Conservation (phyloP, 2,888 invertebrate genomes). For the Drosophila mulleri region DNA sequence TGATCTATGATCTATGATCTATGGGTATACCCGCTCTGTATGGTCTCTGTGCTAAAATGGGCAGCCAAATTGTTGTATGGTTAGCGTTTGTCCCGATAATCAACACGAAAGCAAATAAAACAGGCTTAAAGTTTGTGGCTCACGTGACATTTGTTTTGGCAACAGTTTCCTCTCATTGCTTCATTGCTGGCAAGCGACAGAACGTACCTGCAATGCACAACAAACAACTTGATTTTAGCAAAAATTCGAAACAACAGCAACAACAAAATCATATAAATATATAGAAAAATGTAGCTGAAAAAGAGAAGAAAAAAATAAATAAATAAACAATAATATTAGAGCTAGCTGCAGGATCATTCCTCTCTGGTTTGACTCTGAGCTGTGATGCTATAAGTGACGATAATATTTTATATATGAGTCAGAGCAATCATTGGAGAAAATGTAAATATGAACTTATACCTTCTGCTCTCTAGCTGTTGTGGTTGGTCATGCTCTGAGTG, state of each 20-base stretch:
- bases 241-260: neutral
- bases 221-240: slow-evolving; percentile 4
- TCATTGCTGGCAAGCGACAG: slow-evolving; percentile 51
- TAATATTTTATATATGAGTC: too few species aligned
- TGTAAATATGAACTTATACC: too few species aligned
- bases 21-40: neutral
- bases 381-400: too few species aligned
- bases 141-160: slow-evolving; percentile 75
- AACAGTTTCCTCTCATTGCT: slow-evolving; percentile 40
- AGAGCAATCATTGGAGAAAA: too few species aligned
- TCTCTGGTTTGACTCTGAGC: too few species aligned
- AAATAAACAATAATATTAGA: neutral
- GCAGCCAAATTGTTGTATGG: neutral
- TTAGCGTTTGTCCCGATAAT: slow-evolving; percentile 39
- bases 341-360: neutral
- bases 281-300: neutral
- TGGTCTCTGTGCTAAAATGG: too few species aligned
- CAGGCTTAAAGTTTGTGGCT: slow-evolving; percentile 50
- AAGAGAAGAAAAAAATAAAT: neutral
- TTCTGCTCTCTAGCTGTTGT: too few species aligned
- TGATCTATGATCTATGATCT: too few species aligned
- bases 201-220: slow-evolving; percentile 66
- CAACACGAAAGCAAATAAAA: slow-evolving; percentile 14
- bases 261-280: neutral
- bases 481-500: too few species aligned